Evolutionary conservation across 37 sponge, comb jelly and placozoan species (phyloP).

Genomic region (Halichondria panicea): DNA sequence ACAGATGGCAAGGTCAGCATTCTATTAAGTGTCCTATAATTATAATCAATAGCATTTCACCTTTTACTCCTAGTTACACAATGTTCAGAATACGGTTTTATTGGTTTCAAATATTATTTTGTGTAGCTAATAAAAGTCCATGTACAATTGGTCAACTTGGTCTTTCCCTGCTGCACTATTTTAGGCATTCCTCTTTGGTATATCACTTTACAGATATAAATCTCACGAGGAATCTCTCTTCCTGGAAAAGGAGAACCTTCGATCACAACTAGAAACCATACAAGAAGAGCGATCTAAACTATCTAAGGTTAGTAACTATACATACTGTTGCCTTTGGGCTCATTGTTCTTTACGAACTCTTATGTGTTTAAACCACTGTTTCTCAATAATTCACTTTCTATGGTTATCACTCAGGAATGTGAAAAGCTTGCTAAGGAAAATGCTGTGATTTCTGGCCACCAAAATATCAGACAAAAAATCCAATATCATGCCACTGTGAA

Average conservation of each 20-base stretch:
- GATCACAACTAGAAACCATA: constrained; percentile 57
- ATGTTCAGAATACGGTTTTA: too few relatives aligned
- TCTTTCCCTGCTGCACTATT: neutral
- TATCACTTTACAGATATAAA: constrained; percentile 27
- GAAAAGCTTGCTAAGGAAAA: constrained; percentile 66
- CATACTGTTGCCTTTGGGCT: neutral
- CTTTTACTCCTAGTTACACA: too few relatives aligned
- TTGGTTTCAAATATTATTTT: too few relatives aligned
- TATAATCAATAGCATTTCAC: too few relatives aligned
- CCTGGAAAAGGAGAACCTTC: constrained; percentile 57
- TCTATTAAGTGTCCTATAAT: neutral
- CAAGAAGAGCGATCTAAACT: constrained; percentile 76
- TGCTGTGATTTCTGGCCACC: constrained; percentile 72
- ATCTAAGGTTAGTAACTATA: constrained; percentile 46
- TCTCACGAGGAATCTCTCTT: constrained; percentile 59
- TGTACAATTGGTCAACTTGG: too few relatives aligned
- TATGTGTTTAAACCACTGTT: neutral
- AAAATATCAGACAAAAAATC: constrained; percentile 76
- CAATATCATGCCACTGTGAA: constrained; percentile 78
- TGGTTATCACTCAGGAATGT: constrained; percentile 41
- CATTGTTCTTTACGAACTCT: neutral
- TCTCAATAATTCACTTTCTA: neutral
- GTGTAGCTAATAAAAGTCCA: too few relatives aligned
- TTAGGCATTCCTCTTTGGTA: neutral
- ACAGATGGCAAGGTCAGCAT: constrained; percentile 44